Base-by-base conservation (phyloP, 2,797 vertebrate species). In the Spea hammondii region DNA sequence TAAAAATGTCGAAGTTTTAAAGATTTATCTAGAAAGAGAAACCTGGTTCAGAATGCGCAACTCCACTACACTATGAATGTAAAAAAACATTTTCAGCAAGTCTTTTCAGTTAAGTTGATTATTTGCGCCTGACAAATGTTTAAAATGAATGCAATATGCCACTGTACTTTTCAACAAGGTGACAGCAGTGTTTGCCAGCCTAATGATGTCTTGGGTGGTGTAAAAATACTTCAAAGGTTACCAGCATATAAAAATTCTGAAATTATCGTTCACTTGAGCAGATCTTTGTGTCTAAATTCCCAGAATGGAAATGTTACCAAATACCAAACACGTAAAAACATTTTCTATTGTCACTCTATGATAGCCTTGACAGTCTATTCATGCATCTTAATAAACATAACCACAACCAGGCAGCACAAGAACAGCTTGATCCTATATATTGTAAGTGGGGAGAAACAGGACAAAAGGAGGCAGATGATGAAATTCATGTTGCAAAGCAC, bases 151-250 rank as follows among this genome's bases (percentile, higher is more conserved):
- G 45, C 11, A 12, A 0, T 49, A 32, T 67, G 46, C 46, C 65
- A 46, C 49, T 49, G 45, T 67, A 5, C 65, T 67, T 67, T 67
- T 48, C 65, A 67, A 4, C 45, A 49, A 6, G 65, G 46, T 67
- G 65, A 67, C 65, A 67, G 45, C 49, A 49, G 65, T 67, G 65
- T 67, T 67, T 67, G 65, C 49, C 45, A 67, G 48, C 46, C 46
- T 67, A 48, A 67, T 67, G 65, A 67, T 44, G 11, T 49, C 46
- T 67, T 48, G 65, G 65, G 48, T 67, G 65, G 65, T n/a, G 46
- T n/a, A 48, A 13, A 49, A 67, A 48, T 67, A 67, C 45, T 13
- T 32, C 46, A 67, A 67, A 67, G 65, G 65, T 67, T 67, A 67
- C 11, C 45, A 13, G 45, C 46, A 49, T 67, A 49, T 48, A 67